These are phyloP conservation scores for Sarcophilus harrisii DNA, from an alignment of 2,797 vertebrate species.

Conservation along the genomic window DNA sequence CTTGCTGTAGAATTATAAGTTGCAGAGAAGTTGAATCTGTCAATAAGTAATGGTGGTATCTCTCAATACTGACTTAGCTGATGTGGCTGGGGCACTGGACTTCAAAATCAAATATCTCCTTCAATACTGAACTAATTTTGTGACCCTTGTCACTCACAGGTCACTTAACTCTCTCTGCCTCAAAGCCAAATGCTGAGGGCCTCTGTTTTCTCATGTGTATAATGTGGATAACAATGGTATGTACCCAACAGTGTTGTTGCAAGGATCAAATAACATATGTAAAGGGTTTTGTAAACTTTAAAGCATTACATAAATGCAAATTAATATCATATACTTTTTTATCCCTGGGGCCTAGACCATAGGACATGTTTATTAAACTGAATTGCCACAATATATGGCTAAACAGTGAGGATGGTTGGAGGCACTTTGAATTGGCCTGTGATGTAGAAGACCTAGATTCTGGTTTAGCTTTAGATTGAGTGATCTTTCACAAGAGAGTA, in stretches of 20 bases:
- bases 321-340: background rate
- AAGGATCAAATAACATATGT: background rate
- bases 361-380: background rate
- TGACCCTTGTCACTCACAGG: background rate
- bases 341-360: background rate
- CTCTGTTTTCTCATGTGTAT: background rate
- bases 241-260: background rate
- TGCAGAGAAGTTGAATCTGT: background rate
- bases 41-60: background rate
- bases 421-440: background rate
- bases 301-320: background rate
- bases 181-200: background rate
- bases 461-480: background rate
- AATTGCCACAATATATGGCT: background rate
- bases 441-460: background rate
- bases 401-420: background rate
- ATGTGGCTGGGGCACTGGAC: background rate
- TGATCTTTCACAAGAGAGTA: background rate
- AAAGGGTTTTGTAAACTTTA: background rate
- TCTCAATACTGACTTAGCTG: background rate
- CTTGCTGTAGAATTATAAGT: background rate
- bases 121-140: background rate
- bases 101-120: background rate
- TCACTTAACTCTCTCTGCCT: background rate
- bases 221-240: background rate